Evolutionary conservation across 2,888 invertebrate genomes (phyloP).

Genomic region (Periphyllus acericola): DNA sequence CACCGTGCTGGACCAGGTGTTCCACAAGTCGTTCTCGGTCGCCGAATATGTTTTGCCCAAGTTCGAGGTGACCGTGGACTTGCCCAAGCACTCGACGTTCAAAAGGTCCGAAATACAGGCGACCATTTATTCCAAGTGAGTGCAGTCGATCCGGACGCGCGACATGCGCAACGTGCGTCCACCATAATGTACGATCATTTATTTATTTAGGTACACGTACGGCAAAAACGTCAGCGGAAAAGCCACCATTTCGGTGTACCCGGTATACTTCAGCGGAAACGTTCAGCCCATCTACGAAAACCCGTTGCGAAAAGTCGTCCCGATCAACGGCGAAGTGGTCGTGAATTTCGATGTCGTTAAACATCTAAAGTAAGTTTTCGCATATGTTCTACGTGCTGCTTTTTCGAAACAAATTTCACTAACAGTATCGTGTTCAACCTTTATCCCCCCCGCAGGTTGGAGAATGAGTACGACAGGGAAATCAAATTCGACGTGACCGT

Average conservation of each 20-base stretch:
- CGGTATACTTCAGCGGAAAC: constrained; percentile 81
- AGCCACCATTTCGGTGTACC: constrained; percentile 84
- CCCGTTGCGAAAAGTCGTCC: constrained; percentile 71
- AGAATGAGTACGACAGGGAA: constrained; percentile 82
- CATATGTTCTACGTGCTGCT: not conserved
- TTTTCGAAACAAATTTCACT: too few relatives aligned
- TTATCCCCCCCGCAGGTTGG: constrained; percentile 71
- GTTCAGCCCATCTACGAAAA: constrained; percentile 81
- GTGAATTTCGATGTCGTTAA: constrained; percentile 82
- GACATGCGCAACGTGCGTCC: too few relatives aligned
- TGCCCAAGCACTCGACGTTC: constrained; percentile 84
- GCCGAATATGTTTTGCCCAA: constrained; percentile 94
- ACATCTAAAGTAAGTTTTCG: constrained; percentile 70
- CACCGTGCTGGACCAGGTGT: constrained; percentile 73
- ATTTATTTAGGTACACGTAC: constrained; percentile 78
- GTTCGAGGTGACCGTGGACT: constrained; percentile 86
- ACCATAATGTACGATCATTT: not conserved
- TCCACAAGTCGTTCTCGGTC: constrained; percentile 80
- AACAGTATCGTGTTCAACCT: not conserved
- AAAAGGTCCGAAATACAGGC: constrained; percentile 81
- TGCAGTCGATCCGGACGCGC: too few relatives aligned
- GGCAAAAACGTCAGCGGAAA: constrained; percentile 89
- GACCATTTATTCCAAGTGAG: constrained; percentile 84
- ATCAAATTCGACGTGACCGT: constrained; percentile 88
- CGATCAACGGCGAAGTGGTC: constrained; percentile 79